phyloP scores from a whole-genome alignment of 2,113 vertebrate species.

The Halichoerus grypus region DNA sequence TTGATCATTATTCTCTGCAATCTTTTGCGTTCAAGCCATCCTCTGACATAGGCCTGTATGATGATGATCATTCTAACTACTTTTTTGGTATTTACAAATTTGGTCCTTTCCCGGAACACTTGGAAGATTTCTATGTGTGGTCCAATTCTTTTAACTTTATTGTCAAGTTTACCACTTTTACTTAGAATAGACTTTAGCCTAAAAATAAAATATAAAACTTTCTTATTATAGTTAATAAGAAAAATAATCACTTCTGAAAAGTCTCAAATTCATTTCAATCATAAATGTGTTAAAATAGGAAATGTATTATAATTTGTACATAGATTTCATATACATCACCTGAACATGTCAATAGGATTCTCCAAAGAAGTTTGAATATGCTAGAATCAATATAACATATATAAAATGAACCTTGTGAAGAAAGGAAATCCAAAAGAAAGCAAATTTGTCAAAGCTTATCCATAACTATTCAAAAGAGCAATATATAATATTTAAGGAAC shows the following conservation, averaged over 20 bases:
- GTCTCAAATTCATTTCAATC: conserved; percentile 7
- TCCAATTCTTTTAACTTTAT: conserved; percentile 77
- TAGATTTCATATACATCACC: not conserved
- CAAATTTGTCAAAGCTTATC: not conserved
- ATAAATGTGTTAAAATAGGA: not conserved
- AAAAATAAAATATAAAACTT: conserved; percentile 60
- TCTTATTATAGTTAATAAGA: not conserved
- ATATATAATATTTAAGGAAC: not conserved
- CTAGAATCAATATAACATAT: not conserved
- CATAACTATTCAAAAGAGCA: not conserved
- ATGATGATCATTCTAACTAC: not conserved
- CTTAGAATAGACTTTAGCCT: not conserved
- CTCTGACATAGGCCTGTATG: conserved; percentile 66
- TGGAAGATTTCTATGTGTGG: conserved; percentile 74
- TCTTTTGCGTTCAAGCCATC: conserved; percentile 64
- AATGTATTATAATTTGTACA: not conserved
- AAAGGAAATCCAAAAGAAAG: conserved; percentile 30
- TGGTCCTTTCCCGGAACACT: conserved; percentile 39
- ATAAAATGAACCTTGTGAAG: not conserved
- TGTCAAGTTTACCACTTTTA: conserved; percentile 55
- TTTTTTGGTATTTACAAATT: conserved; percentile 1
- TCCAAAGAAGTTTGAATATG: not conserved
- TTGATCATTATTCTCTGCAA: conserved; percentile 68
- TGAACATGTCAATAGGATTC: not conserved
- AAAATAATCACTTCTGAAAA: conserved; percentile 12